phyloP scores from a whole-genome alignment of 1,140 invertebrate species.

The Tribolium madens region DNA sequence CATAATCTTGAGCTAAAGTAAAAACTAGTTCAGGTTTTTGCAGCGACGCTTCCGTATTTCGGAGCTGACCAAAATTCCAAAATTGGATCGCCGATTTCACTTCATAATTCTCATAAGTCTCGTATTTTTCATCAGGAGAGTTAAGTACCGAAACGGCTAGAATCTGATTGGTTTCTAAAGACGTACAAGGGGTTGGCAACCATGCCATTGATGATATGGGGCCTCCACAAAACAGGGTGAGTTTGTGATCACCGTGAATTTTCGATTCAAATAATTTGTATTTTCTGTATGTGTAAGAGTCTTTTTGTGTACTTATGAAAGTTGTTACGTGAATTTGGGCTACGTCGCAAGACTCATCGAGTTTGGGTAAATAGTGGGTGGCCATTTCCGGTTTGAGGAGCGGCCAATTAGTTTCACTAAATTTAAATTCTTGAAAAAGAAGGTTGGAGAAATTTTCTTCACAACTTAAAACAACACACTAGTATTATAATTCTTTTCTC shows the following conservation, averaged over 20 bases:
- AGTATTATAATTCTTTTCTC: constrained; percentile 7
- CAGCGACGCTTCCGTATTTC: constrained; percentile 57
- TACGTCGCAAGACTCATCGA: constrained; percentile 64
- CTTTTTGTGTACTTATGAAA: constrained; percentile 43
- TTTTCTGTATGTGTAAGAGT: constrained; percentile 63
- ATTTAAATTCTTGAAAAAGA: constrained; percentile 63
- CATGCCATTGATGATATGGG: constrained; percentile 72
- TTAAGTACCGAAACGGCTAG: constrained; percentile 69
- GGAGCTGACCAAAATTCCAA: constrained; percentile 70
- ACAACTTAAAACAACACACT: constrained; percentile 54
- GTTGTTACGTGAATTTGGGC: constrained; percentile 46
- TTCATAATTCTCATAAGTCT: constrained; percentile 62
- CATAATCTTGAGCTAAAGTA: constrained; percentile 73
- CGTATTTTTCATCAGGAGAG: constrained; percentile 66
- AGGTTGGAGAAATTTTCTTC: constrained; percentile 64
- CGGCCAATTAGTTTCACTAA: constrained; percentile 53
- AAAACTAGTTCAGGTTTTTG: constrained; percentile 66
- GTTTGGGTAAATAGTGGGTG: constrained; percentile 64
- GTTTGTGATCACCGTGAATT: constrained; percentile 42
- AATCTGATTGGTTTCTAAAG: constrained; percentile 65
- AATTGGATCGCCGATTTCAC: constrained; percentile 71
- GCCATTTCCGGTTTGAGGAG: constrained; percentile 55
- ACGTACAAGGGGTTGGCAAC: constrained; percentile 67
- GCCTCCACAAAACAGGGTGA: constrained; percentile 74
- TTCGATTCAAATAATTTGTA: constrained; percentile 67